These are phyloP conservation scores for Poeciliopsis infans DNA, from an alignment of 2,797 vertebrate genomes.

Conservation along the genomic window DNA sequence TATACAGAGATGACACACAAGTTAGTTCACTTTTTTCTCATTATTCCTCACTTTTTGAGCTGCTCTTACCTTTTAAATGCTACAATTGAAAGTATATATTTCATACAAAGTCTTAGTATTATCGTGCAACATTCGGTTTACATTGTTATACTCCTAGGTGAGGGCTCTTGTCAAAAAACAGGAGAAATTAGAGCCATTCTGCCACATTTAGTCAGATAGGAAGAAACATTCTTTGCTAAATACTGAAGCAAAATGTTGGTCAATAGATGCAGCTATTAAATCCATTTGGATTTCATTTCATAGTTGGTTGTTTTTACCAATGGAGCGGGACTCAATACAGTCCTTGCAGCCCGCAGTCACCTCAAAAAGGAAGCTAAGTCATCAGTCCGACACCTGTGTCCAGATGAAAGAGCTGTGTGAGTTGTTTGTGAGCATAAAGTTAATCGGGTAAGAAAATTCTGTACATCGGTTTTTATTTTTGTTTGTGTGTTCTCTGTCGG, in stretches of 20 bases:
- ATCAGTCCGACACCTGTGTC: neutral
- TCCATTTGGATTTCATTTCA: neutral
- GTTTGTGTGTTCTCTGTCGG: neutral
- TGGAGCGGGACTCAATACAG: too few species aligned
- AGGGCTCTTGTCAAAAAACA: neutral
- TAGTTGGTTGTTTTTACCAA: neutral
- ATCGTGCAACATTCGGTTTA: neutral
- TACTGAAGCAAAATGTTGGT: neutral
- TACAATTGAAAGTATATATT: neutral
- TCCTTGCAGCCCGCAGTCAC: neutral
- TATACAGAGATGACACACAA: too few species aligned
- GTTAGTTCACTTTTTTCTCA: neutral
- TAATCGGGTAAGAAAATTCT: neutral
- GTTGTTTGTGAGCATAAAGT: neutral
- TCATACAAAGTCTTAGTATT: too few species aligned
- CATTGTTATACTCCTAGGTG: neutral
- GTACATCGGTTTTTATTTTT: neutral
- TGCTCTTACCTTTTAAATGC: conserved; percentile 11
- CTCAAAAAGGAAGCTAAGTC: neutral
- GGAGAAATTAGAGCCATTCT: neutral
- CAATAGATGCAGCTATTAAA: neutral
- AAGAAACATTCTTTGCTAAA: neutral
- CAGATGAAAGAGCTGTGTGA: too few species aligned
- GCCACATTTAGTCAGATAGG: neutral
- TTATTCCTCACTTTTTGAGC: neutral